These are phyloP conservation scores for Dasysyrphus tricinctus DNA, from an alignment of 2,888 invertebrate species.

Conservation along the genomic window DNA sequence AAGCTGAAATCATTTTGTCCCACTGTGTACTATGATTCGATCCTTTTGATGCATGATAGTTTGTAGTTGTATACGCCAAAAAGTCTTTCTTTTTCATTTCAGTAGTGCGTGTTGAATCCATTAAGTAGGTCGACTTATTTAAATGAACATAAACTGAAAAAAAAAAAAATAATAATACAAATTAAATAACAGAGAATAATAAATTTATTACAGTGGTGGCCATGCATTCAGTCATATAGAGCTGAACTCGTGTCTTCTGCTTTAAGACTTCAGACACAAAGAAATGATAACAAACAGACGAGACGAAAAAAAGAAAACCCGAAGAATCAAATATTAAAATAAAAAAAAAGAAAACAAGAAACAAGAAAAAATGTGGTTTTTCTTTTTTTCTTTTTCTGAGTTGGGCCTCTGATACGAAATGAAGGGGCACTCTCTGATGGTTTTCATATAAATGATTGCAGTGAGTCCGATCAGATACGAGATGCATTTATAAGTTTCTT, in stretches of 20 bases:
- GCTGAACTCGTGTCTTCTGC: conserved; percentile 16
- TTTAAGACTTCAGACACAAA: conserved; percentile 38
- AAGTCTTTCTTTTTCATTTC: conserved; percentile 11
- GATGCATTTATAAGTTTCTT: conserved; percentile 41
- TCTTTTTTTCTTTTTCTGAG: conserved; percentile 26
- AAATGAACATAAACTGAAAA: conserved; percentile 47
- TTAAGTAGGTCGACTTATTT: conserved; percentile 71
- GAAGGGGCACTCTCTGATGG: background rate
- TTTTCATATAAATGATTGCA: background rate
- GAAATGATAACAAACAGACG: conserved; percentile 44
- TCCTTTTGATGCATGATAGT: background rate
- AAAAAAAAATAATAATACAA: conserved; percentile 10
- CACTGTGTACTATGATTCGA: conserved; percentile 10
- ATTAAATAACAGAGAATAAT: conserved; percentile 38
- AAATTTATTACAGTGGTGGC: conserved; percentile 54
- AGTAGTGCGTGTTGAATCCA: conserved; percentile 58
- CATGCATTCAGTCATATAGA: conserved; percentile 15
- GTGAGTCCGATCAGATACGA: background rate
- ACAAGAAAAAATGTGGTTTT: conserved; percentile 34
- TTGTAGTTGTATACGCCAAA: background rate
- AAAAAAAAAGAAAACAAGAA: conserved; percentile 26
- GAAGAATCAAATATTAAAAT: background rate
- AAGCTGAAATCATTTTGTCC: background rate
- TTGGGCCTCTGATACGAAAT: conserved; percentile 14
- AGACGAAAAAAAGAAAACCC: conserved; percentile 21